Evolutionary conservation across 2,797 vertebrate species (phyloP).

Genomic region (Phataginus tricuspis): DNA sequence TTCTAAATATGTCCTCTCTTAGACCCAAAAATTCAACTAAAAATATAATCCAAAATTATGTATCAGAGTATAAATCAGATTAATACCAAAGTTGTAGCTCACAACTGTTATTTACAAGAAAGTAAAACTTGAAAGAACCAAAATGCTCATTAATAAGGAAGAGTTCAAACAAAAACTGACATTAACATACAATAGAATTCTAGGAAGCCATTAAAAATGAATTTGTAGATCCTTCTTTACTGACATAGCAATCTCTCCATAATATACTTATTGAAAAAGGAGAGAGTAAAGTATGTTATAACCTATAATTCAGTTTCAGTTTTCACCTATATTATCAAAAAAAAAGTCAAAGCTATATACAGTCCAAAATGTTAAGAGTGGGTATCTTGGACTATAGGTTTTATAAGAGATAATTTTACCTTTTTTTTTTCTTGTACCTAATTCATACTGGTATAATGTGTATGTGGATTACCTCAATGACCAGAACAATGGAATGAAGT

Average conservation of each 20-base stretch:
- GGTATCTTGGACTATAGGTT: background rate
- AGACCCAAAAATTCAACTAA: background rate
- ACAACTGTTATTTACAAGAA: background rate
- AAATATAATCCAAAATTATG: background rate
- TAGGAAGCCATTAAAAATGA: background rate
- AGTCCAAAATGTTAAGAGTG: background rate
- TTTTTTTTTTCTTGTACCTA: accelerated
- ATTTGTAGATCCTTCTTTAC: background rate
- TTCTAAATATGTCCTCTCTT: background rate
- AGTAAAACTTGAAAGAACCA: background rate
- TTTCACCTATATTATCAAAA: background rate
- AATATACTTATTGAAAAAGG: background rate
- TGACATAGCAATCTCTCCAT: background rate
- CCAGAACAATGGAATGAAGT: background rate
- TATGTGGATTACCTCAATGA: background rate
- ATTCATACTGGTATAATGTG: background rate
- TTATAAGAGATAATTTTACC: background rate
- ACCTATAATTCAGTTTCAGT: background rate
- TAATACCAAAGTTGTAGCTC: background rate
- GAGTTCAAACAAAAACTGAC: background rate
- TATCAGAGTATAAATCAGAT: background rate
- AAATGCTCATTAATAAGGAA: background rate
- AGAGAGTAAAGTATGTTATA: background rate
- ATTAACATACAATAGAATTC: background rate
- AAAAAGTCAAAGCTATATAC: background rate